Conservation (phyloP, 2,113 vertebrate genomes). For the Monarcha castaneiventris region DNA sequence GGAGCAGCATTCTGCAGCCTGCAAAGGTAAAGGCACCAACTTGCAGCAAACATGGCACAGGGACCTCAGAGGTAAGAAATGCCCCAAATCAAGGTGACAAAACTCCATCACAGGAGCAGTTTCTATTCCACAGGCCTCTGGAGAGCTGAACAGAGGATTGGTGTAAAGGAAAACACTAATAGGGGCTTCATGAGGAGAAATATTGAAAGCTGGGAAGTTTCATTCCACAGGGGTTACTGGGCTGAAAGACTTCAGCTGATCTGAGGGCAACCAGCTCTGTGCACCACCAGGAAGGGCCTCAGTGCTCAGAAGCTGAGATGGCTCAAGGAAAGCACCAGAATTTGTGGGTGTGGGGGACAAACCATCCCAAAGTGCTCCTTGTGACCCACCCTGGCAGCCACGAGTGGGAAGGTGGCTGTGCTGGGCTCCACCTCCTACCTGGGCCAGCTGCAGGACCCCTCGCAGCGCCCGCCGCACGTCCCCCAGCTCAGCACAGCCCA, state of each 20-base stretch:
- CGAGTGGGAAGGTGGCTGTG: fast-evolving
- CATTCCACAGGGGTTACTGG: background rate
- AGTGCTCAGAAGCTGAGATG: background rate
- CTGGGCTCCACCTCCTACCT: conserved; percentile 72
- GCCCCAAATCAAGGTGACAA: background rate
- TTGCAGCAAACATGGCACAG: background rate
- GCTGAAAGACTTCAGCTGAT: background rate
- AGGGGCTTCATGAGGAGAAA: fast-evolving
- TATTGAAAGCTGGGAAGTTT: background rate
- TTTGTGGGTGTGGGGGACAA: background rate
- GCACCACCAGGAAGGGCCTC: background rate
- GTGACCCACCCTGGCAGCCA: background rate
- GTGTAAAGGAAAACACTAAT: background rate
- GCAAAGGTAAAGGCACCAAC: background rate
- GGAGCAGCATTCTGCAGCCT: background rate
- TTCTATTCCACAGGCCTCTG: background rate
- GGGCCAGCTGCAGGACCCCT: conserved; percentile 83
- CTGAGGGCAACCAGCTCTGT: background rate
- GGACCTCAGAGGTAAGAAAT: background rate
- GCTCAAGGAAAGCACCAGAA: background rate
- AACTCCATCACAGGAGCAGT: background rate
- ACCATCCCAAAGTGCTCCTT: background rate
- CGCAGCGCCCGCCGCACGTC: conserved; percentile 67
- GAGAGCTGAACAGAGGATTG: background rate
- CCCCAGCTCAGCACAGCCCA: conserved; percentile 75